Percentiles rank a stretch among this genome's conserved stretches.
phyloP scores from a whole-genome alignment of 2,113 vertebrate species.

The Urocitellus parryii region DNA sequence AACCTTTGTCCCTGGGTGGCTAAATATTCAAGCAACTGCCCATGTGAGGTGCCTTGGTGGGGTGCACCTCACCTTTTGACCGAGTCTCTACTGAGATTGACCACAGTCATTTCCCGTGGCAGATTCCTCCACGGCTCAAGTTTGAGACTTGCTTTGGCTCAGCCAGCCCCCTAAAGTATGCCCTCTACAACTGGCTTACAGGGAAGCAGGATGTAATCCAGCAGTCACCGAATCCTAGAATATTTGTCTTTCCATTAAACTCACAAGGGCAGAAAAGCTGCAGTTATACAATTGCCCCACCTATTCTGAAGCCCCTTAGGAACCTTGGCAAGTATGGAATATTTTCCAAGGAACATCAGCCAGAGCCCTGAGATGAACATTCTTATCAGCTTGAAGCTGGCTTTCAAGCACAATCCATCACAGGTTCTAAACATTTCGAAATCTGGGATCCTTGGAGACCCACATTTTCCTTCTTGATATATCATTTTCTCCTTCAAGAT shows the following conservation, averaged over 20 bases:
- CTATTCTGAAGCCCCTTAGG: background rate
- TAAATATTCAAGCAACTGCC: background rate
- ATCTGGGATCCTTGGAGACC: background rate
- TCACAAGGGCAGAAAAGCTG: background rate
- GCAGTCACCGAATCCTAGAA: constrained; percentile 38
- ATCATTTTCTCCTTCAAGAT: background rate
- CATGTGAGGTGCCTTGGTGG: background rate
- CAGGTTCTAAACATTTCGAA: background rate
- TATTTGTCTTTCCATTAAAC: constrained; percentile 67
- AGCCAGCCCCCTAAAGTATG: background rate
- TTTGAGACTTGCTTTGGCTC: background rate
- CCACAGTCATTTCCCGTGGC: background rate
- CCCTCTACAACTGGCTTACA: background rate
- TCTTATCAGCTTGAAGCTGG: background rate
- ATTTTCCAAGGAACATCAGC: background rate
- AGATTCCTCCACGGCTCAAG: background rate
- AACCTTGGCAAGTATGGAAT: background rate
- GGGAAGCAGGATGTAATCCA: constrained; percentile 63
- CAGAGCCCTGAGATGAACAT: too few relatives aligned
- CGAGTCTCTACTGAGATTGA: background rate
- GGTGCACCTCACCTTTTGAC: background rate
- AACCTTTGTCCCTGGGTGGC: background rate
- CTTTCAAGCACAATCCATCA: background rate
- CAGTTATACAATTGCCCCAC: background rate
- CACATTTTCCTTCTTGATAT: background rate